Evolutionary conservation across 2,113 vertebrate genomes (phyloP).

Genomic region (Suricata suricatta): DNA sequence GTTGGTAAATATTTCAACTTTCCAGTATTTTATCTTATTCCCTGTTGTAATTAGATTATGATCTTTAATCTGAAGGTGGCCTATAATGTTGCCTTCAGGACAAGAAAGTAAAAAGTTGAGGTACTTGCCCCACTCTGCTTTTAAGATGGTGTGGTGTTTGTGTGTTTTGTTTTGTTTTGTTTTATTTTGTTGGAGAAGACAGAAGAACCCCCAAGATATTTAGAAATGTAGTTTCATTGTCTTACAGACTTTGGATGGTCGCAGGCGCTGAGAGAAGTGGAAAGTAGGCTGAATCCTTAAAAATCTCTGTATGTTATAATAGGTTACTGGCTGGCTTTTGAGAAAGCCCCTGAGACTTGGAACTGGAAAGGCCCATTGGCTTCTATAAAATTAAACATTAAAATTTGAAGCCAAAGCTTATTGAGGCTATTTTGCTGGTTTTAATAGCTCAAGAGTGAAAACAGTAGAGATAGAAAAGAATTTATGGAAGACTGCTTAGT

Average conservation of each 20-base stretch:
- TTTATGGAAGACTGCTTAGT: background rate
- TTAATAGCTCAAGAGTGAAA: slow-evolving; percentile 12
- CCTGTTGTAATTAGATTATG: slow-evolving; percentile 20
- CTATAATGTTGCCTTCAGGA: background rate
- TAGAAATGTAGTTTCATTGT: background rate
- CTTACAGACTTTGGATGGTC: background rate
- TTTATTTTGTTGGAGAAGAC: background rate
- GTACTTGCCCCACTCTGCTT: background rate
- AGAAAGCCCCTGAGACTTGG: background rate
- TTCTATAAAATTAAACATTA: slow-evolving; percentile 90
- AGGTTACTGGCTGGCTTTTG: background rate
- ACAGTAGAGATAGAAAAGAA: background rate
- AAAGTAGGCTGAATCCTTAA: background rate
- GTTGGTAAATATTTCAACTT: background rate
- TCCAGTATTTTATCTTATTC: background rate
- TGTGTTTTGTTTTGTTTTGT: background rate
- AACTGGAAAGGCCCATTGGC: slow-evolving; percentile 51
- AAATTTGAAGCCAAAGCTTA: slow-evolving; percentile 12
- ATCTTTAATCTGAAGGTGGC: slow-evolving; percentile 7
- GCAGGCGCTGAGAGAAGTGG: background rate
- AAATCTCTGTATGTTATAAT: background rate
- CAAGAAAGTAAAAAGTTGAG: background rate
- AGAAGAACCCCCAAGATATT: background rate
- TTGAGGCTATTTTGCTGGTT: slow-evolving; percentile 21
- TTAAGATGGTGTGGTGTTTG: background rate